Evolutionary conservation across 2,888 invertebrate genomes (phyloP).

Genomic region (Zeuzera pyrina): DNA sequence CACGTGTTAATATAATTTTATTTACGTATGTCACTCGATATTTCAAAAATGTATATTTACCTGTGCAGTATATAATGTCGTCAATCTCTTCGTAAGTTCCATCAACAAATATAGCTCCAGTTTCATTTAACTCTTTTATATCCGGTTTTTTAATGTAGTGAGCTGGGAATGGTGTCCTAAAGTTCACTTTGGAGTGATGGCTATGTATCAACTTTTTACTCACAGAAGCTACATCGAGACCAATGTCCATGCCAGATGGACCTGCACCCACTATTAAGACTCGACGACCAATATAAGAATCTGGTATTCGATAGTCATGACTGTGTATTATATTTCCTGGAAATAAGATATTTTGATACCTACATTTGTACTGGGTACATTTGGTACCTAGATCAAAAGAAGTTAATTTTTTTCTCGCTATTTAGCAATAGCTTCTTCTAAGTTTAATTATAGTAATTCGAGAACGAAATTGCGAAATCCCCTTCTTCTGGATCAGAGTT

Average conservation of each 20-base stretch:
- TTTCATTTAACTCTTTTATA: constrained; percentile 59
- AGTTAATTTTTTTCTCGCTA: too few species aligned
- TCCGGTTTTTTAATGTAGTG: constrained; percentile 68
- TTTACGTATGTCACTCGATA: too few species aligned
- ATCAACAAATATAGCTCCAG: constrained; percentile 73
- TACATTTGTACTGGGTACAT: too few species aligned
- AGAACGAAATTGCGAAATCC: too few species aligned
- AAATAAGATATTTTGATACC: not conserved
- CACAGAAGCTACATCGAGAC: constrained; percentile 70
- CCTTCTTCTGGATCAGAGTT: too few species aligned
- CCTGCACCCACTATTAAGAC: constrained; percentile 81
- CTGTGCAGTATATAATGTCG: constrained; percentile 81
- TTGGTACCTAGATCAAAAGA: too few species aligned
- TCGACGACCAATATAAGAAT: constrained; percentile 66
- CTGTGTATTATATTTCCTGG: constrained; percentile 79
- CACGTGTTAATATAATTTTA: too few species aligned
- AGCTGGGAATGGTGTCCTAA: constrained; percentile 51
- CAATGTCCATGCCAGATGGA: constrained; percentile 82
- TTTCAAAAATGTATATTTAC: too few species aligned
- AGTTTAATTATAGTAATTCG: too few species aligned
- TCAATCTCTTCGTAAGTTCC: constrained; percentile 74
- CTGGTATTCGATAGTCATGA: constrained; percentile 79
- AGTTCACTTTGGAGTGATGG: constrained; percentile 54
- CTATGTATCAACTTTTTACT: constrained; percentile 63
- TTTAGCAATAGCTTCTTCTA: too few species aligned